Conservation (phyloP, 2,113 vertebrate genomes). For the Sinocyclocheilus anshuiensis region DNA sequence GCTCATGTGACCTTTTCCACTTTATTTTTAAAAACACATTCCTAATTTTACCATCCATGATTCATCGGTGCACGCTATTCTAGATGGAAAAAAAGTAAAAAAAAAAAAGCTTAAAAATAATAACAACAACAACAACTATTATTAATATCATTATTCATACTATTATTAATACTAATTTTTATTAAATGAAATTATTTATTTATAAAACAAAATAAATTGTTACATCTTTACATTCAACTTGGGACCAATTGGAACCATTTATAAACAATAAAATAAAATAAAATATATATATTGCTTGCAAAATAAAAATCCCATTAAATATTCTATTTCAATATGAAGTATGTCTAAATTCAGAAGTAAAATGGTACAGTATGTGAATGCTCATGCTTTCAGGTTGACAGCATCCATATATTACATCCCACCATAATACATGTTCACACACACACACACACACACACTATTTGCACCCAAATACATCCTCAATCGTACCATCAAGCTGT, state of each 20-base stretch:
- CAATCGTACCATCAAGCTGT: conserved; percentile 14
- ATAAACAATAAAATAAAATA: too few species aligned
- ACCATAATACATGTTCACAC: neutral
- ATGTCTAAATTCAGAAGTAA: neutral
- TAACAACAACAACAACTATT: neutral
- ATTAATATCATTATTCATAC: too few species aligned
- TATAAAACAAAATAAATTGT: neutral
- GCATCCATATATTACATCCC: neutral
- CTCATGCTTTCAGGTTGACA: neutral
- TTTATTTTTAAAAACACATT: neutral
- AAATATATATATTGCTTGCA: too few species aligned
- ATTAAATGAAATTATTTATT: neutral
- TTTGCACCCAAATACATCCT: neutral
- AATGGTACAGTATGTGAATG: neutral
- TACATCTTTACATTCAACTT: neutral
- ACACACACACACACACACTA: neutral
- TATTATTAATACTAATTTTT: neutral
- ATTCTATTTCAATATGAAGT: neutral
- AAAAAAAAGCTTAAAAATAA: neutral
- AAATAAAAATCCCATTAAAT: neutral
- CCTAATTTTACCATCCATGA: neutral
- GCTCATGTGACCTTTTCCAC: neutral
- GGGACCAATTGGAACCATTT: too few species aligned
- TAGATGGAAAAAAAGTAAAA: neutral
- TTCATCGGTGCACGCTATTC: neutral